Percentiles rank a stretch among this genome's conserved stretches.
phyloP scores from a whole-genome alignment of 2,888 invertebrate species.

The Troglohyphantes excavatus region DNA sequence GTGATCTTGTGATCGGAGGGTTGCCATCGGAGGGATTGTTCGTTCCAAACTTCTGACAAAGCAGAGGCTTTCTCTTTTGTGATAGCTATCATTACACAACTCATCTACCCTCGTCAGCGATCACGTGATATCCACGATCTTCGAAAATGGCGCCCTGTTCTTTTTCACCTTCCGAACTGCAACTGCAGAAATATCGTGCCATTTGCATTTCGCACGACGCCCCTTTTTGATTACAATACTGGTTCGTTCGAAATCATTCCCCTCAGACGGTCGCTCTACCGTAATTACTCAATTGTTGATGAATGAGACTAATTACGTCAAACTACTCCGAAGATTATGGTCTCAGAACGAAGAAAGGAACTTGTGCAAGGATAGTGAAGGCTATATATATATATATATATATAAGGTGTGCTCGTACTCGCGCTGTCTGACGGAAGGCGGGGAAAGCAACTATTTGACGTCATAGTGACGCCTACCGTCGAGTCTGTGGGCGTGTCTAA shows the following conservation, averaged over 20 bases:
- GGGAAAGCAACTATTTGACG: no score
- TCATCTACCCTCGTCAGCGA: not conserved
- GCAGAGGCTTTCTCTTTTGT: not conserved
- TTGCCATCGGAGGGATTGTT: no score
- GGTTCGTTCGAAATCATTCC: not conserved
- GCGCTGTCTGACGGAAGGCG: no score
- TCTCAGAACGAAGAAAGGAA: no score
- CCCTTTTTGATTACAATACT: not conserved
- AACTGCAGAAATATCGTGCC: constrained; percentile 49
- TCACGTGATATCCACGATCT: constrained; percentile 26
- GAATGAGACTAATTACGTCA: constrained; percentile 61
- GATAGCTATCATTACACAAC: constrained; percentile 16
- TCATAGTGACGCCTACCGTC: no score
- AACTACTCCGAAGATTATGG: constrained; percentile 54
- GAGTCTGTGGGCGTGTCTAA: no score
- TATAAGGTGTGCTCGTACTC: no score
- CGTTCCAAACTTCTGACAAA: no score
- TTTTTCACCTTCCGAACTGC: constrained; percentile 39
- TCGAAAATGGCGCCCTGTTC: constrained; percentile 1
- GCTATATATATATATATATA: no score
- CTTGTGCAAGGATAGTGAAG: no score
- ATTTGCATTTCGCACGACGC: constrained; percentile 55
- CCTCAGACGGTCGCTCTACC: not conserved
- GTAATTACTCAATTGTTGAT: constrained; percentile 64
- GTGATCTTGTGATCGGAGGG: no score